phyloP scores from a whole-genome alignment of 2,888 invertebrate genomes.

The Euproctis similis region DNA sequence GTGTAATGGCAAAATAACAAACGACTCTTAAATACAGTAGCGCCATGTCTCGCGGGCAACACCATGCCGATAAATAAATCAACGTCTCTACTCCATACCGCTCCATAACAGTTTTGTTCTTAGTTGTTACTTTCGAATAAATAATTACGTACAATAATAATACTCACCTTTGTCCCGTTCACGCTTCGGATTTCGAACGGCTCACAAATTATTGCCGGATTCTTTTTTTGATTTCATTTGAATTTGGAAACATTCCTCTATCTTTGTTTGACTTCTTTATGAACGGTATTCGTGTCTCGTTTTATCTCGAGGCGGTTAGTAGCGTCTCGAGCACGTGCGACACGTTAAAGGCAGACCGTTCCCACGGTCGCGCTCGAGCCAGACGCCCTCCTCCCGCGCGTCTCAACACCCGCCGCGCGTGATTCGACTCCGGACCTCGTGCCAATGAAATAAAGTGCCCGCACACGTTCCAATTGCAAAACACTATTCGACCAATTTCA shows the following conservation, averaged over 20 bases:
- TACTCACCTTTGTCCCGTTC: conserved; percentile 50
- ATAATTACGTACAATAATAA: too few species aligned
- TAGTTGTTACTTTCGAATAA: conserved; percentile 59
- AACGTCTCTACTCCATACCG: too few species aligned
- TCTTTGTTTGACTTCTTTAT: conserved; percentile 17
- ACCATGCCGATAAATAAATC: conserved; percentile 55
- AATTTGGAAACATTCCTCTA: conserved; percentile 14
- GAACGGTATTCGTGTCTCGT: conserved; percentile 33
- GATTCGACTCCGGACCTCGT: conserved; percentile 59
- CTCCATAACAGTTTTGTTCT: conserved; percentile 60
- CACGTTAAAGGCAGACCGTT: conserved; percentile 74
- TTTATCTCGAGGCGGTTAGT: conserved; percentile 45
- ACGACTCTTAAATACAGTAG: conserved; percentile 58
- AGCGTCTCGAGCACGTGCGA: conserved; percentile 72
- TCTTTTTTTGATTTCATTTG: conserved; percentile 38
- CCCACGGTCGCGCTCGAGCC: conserved; percentile 68
- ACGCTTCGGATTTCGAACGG: conserved; percentile 59
- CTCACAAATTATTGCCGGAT: conserved; percentile 69
- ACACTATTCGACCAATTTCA: conserved; percentile 48
- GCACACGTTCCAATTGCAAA: conserved; percentile 70
- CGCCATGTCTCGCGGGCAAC: conserved; percentile 34
- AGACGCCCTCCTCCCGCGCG: conserved; percentile 34
- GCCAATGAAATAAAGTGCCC: conserved; percentile 66
- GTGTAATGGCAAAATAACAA: conserved; percentile 53
- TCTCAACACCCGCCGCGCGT: conserved; percentile 42